Evolutionary conservation across 1,140 invertebrate species (phyloP).

Genomic region (Drosophila miranda): DNA sequence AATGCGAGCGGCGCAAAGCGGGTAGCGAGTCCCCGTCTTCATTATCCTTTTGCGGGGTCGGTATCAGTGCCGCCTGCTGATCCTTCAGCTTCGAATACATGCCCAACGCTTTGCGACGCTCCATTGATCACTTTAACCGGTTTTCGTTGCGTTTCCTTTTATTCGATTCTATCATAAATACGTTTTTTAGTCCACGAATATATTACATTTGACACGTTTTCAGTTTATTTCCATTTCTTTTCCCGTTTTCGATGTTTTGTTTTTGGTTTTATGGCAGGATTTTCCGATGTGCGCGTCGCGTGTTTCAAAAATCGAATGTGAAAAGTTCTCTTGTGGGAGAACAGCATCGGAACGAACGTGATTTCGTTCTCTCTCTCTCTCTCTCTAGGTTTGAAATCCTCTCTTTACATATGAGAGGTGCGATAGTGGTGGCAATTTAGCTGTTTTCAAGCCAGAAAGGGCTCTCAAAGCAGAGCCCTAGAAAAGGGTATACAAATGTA

Average conservation of each 20-base stretch:
- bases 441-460: too few species aligned
- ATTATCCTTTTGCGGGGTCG: conserved; percentile 58
- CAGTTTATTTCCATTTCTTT: background rate
- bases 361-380: conserved; percentile 33
- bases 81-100: conserved; percentile 68
- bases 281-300: conserved; percentile 53
- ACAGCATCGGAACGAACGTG: conserved; percentile 37
- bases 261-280: conserved; percentile 41
- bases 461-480: too few species aligned
- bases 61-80: conserved; percentile 71
- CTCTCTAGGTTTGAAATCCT: too few species aligned
- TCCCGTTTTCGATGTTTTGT: background rate
- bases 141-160: conserved; percentile 19
- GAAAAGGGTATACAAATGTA: too few species aligned
- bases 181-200: too few species aligned
- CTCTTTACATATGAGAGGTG: too few species aligned
- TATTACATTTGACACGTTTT: too few species aligned
- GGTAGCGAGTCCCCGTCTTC: conserved; percentile 57
- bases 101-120: conserved; percentile 64
- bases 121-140: conserved; percentile 49
- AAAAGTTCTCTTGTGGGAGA: conserved; percentile 21
- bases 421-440: too few species aligned
- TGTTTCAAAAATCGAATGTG: conserved; percentile 47
- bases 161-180: conserved; percentile 6
- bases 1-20: conserved; percentile 86